Base-by-base conservation (phyloP, 2,888 invertebrate genomes). In the Rhyacophila evoluta region DNA sequence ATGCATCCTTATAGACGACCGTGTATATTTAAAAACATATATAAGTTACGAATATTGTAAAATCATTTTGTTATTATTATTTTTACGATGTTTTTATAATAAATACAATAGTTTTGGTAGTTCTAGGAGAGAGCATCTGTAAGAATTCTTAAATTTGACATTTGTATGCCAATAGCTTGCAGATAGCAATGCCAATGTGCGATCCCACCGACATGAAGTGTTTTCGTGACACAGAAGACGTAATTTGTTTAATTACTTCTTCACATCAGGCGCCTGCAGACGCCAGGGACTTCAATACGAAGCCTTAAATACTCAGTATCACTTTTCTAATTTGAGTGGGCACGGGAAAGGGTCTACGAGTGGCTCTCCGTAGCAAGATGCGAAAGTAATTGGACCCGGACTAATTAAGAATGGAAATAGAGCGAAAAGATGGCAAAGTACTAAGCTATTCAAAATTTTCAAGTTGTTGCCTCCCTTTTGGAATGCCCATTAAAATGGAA, bases 391-490 rank as follows among this genome's bases (percentile, higher is more conserved):
- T 80, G 72, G 75, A 72, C 74, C 71, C 78, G 78, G 73, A 74
- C 75, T 78, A 80, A 80, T 80, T 80, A 75, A 80, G 78, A 80
- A 80, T 80, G 78, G 80, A 78, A 75, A 80, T 80, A 72, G 76
- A 75, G 77, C 74, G 69, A 71, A 70, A 79, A 79, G 79, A 71
- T 28, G 73, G 39, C 39, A 74, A 74, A 78, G 29, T 78, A 69
- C 37, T 70, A 37, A 39, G 79, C 75, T 39, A 74, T 79, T 73
- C 27, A 69, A 70, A 75, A 75, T 78, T 78, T 78, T 39, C 75
- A 55, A 75, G 78, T 77, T 38, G 55, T 76, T 41, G 25, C 15
- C 70, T 33, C 29, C 75, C 55, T 37, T 33, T 39, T 75, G 71
- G 77, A 72, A 75, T 69, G 55, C 67, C 71, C 75, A 75, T 77